These are phyloP conservation scores for Mormoops blainvillei DNA, from an alignment of 2,113 vertebrate genomes.

Conservation along the genomic window DNA sequence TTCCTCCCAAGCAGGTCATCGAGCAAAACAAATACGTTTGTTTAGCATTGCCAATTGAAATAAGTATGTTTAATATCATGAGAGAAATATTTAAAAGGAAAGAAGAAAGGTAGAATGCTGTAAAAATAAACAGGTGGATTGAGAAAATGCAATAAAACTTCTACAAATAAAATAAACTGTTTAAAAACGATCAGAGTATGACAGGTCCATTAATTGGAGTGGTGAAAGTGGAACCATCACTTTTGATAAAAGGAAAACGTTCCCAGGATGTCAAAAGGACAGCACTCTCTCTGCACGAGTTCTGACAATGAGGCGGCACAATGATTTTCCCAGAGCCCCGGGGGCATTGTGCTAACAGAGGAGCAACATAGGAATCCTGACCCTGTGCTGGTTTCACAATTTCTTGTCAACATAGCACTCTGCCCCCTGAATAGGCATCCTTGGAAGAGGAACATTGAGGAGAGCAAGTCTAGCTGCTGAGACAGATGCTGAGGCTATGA, in stretches of 20 bases:
- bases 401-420: fast-evolving
- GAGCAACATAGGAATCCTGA: fast-evolving
- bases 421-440: background rate
- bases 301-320: background rate
- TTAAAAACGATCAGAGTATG: background rate
- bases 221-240: no score
- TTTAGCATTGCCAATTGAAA: background rate
- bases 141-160: background rate
- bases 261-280: background rate
- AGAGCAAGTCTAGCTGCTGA: background rate
- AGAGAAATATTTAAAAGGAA: background rate
- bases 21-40: background rate
- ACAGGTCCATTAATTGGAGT: background rate
- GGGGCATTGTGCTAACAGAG: background rate
- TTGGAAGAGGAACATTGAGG: background rate
- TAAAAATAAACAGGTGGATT: background rate
- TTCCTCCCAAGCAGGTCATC: background rate
- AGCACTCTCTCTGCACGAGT: background rate
- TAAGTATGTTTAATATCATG: background rate
- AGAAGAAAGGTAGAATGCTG: background rate
- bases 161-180: background rate
- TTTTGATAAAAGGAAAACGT: background rate
- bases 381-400: background rate
- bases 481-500: background rate
- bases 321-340: background rate